Base-by-base conservation (phyloP, 2,797 vertebrate species). In the Syndactyla subalaris region DNA sequence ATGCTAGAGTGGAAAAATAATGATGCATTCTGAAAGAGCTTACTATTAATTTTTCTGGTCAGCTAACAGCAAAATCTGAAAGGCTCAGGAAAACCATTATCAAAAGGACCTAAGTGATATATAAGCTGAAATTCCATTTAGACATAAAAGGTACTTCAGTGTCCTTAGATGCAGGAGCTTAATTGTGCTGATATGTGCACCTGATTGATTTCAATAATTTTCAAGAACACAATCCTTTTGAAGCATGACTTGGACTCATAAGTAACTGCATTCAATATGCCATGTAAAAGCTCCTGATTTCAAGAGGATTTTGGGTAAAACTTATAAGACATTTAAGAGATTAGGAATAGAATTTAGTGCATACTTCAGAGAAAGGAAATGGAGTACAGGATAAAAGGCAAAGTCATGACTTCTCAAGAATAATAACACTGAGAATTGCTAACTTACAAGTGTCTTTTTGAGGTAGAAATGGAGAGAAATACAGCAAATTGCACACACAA, bases 141-240 rank as follows among this genome's bases (percentile, higher is more conserved):
- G 4, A 46, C 20, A 12, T 49, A 38, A 61, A 52, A 81, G 30
- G 18, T 45, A 29, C 36, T 89, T 89, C 43, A 77, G 4, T 17
- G n/a, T 62, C 63, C 43, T 89, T 54, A 72, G 32, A 36, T 4
- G 8, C 5, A 7, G 83, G 67, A 72, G 36, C n/a, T 72, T 88
- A 86, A 88, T 77, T 59, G 14, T 3, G 17, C 16, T 2, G 0
- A 36, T 12, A 16, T 15, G 22, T 48, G 27, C 29, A 82, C 11
- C 27, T 49, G 30, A 77, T 67, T 77, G 41, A 62, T 90, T 76
- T 88, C 65, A 85, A 80, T 24, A 51, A 67, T 34, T 48, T 92
- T 65, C 26, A 74, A 68, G 43, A 89, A 36, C 7, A 48, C 2
- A 27, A 55, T 48, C 41, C 23, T 76, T 81, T 76, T 73, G n/a